phyloP scores from a whole-genome alignment of 2,888 invertebrate genomes.

The Eudasyphora cyanicolor region DNA sequence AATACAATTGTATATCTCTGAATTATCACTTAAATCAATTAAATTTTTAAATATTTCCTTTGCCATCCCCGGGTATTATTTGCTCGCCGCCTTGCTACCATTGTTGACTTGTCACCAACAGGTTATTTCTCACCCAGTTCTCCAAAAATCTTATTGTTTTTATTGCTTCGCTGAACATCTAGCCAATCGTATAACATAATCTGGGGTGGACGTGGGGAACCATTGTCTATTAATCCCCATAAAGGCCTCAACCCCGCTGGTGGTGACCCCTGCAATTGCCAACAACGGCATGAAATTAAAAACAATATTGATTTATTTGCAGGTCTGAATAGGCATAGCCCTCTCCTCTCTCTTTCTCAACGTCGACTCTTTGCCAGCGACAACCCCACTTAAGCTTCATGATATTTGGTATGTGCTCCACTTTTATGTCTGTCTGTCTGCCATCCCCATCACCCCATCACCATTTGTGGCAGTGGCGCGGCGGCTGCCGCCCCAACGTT shows the following conservation, averaged over 20 bases:
- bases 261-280: conserved; percentile 2
- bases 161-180: neutral
- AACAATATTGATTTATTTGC: conserved; percentile 26
- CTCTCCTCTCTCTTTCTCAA: neutral
- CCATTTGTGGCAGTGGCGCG: too few relatives aligned
- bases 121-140: neutral
- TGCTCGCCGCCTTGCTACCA: neutral
- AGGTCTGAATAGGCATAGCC: neutral
- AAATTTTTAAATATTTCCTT: too few relatives aligned
- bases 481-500: neutral
- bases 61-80: too few relatives aligned
- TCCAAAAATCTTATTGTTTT: neutral
- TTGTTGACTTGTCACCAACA: neutral
- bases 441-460: too few relatives aligned
- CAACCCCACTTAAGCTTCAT: neutral
- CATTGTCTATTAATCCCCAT: neutral
- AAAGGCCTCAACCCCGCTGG: neutral
- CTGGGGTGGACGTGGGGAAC: too few relatives aligned
- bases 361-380: neutral
- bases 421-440: neutral
- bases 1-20: too few relatives aligned
- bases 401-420: neutral
- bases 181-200: too few relatives aligned
- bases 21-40: too few relatives aligned
- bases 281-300: conserved; percentile 28